Base-by-base conservation (phyloP, 2,888 invertebrate genomes). In the Rotaria sp. region DNA sequence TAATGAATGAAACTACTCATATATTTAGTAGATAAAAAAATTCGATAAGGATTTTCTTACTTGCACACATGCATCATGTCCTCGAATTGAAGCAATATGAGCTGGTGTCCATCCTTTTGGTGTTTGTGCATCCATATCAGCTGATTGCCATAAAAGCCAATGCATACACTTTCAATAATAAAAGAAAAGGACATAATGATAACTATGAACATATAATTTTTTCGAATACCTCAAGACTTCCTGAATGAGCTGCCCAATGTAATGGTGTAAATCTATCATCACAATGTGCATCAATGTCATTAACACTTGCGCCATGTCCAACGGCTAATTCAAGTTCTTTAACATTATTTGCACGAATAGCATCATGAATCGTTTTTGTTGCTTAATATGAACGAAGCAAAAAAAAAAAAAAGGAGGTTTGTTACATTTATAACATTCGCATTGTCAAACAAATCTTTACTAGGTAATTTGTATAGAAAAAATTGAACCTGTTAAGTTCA, bases 71-170 rank as follows among this genome's bases (percentile, higher is more conserved):
- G 90, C 90, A 88, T 91, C 91, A 87, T 91, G 90, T 21, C 91
- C 91, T 48, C 90, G 88, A 45, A 91, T 91, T 57, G 91, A 90
- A 57, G 91, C 90, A 84, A 91, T 90, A 87, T 91, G 91, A 48
- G 90, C 90, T 3, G 80, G 45, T n/a, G 91, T 91, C 91, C 91
- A 91, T 26, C 91, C 91, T 86, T 89, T 89, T 8, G 90, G 89
- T 84, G 91, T 91, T 11, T 89, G 88, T 10, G 91, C 90, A 10
- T 90, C 90, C 1, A 90, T 89, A 88, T 91, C 91, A 50, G 91
- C 91, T 7, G 91, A 90, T 88, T 91, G 91, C 91, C 91, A 91
- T 84, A 91, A 88, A 87, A 91, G 87, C 91, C 91, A 91, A 87
- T 91, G 91, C 48, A 90, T 87, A 88, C 90, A 90, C 91, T 91